phyloP scores from a whole-genome alignment of 1,140 invertebrate genomes.

The Trialeurodes vaporariorum region DNA sequence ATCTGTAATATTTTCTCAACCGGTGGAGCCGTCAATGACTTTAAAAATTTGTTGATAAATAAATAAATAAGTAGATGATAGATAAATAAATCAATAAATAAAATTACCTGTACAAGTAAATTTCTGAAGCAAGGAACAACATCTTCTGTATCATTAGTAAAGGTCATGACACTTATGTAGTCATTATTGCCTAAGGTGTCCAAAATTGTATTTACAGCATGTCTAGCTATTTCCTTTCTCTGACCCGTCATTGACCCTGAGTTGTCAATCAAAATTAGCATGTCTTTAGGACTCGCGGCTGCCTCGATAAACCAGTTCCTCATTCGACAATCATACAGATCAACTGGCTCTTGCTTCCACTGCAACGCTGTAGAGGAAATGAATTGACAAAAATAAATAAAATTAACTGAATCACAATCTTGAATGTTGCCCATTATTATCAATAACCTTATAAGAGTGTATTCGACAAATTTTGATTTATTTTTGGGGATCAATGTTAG shows the following conservation, averaged over 20 bases:
- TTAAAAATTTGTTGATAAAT: too few relatives aligned
- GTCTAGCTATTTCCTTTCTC: conserved; percentile 81
- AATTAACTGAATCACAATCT: background rate
- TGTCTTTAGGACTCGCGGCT: conserved; percentile 87
- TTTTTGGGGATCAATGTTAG: too few relatives aligned
- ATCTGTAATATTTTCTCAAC: too few relatives aligned
- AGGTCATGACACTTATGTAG: conserved; percentile 91
- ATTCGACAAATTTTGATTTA: too few relatives aligned
- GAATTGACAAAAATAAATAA: conserved; percentile 8
- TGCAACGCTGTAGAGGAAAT: conserved; percentile 42
- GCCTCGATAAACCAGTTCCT: conserved; percentile 93
- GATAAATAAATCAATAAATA: too few relatives aligned
- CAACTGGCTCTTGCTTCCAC: conserved; percentile 52
- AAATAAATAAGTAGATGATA: too few relatives aligned
- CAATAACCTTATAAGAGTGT: too few relatives aligned
- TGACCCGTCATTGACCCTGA: conserved; percentile 96
- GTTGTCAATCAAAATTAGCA: conserved; percentile 87
- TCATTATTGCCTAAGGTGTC: conserved; percentile 97
- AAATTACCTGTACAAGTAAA: conserved; percentile 69
- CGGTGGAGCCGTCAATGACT: too few relatives aligned
- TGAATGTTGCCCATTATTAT: background rate
- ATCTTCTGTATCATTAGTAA: conserved; percentile 60
- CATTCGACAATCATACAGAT: conserved; percentile 79
- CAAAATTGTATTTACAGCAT: conserved; percentile 87
- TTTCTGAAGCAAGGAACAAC: conserved; percentile 80